These are phyloP conservation scores for Drosophila asahinai DNA, from an alignment of 1,140 invertebrate species.

Conservation along the genomic window DNA sequence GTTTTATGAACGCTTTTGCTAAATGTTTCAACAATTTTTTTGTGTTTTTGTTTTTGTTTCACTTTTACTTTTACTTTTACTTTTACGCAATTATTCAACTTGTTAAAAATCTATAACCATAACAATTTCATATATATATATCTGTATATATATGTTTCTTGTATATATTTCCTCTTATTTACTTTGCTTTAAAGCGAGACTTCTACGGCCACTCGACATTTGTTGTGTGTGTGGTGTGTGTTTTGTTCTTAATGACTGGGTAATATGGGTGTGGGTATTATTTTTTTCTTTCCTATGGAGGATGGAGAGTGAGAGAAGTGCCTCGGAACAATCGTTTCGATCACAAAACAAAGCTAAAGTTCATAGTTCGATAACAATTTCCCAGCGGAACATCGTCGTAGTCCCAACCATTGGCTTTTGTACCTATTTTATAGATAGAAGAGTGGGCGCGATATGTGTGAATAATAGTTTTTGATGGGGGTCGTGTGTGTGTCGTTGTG, in stretches of 20 bases:
- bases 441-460: slow-evolving; percentile 69
- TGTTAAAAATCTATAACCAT: slow-evolving; percentile 84
- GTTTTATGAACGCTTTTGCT: slow-evolving; percentile 73
- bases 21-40: slow-evolving; percentile 83
- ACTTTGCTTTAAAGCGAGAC: slow-evolving; percentile 75
- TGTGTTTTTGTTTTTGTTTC: slow-evolving; percentile 66
- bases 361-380: slow-evolving; percentile 22
- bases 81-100: slow-evolving; percentile 83
- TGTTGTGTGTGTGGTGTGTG: slow-evolving; percentile 44
- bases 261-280: slow-evolving; percentile 19
- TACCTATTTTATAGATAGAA: slow-evolving; percentile 37
- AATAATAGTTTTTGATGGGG: slow-evolving; percentile 8
- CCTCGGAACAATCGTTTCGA: slow-evolving; percentile 22
- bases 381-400: slow-evolving; percentile 9
- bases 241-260: slow-evolving; percentile 19
- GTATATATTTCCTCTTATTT: slow-evolving; percentile 68
- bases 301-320: slow-evolving; percentile 2
- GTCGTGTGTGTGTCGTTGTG: slow-evolving; percentile 24
- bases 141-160: slow-evolving; percentile 65
- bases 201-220: slow-evolving; percentile 67
- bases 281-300: not conserved
- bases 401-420: slow-evolving; percentile 22
- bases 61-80: slow-evolving; percentile 43
- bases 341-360: slow-evolving; percentile 26
- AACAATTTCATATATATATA: slow-evolving; percentile 78